phyloP scores from a whole-genome alignment of 2,113 vertebrate genomes.

The Trichomycterus rosablanca region DNA sequence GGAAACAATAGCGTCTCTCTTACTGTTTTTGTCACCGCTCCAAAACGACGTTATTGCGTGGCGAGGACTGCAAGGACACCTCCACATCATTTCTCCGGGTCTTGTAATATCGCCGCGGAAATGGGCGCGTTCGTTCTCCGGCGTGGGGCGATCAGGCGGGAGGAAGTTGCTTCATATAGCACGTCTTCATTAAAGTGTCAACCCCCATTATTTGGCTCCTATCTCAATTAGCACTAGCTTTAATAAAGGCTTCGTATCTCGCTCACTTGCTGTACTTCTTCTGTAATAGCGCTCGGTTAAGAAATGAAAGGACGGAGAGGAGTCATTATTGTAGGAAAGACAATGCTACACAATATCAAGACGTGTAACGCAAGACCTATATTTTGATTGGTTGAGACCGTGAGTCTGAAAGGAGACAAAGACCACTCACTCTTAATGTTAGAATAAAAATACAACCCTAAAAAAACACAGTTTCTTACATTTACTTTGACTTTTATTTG shows the following conservation, averaged over 20 bases:
- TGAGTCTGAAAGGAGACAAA: slow-evolving; percentile 18
- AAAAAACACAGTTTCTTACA: too few species aligned
- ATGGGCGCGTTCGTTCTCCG: slow-evolving; percentile 47
- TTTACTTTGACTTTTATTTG: too few species aligned
- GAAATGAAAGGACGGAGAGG: background rate
- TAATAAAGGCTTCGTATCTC: slow-evolving; percentile 68
- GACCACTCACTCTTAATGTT: too few species aligned
- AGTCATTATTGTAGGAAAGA: too few species aligned
- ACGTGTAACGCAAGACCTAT: too few species aligned
- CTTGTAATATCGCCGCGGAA: slow-evolving; percentile 46
- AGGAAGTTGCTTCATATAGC: slow-evolving; percentile 63
- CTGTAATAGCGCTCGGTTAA: slow-evolving; percentile 15
- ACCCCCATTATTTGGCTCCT: slow-evolving; percentile 74
- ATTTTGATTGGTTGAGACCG: background rate
- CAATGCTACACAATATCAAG: too few species aligned
- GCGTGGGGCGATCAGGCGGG: slow-evolving; percentile 57
- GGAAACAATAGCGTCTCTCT: slow-evolving; percentile 65
- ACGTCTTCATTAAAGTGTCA: slow-evolving; percentile 80
- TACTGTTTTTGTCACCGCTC: slow-evolving; percentile 65
- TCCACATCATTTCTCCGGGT: slow-evolving; percentile 60
- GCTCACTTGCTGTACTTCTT: slow-evolving; percentile 32
- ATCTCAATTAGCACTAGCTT: slow-evolving; percentile 78
- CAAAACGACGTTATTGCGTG: slow-evolving; percentile 66
- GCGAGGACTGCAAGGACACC: slow-evolving; percentile 48
- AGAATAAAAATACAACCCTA: too few species aligned